A percentile compares a stretch with the other conserved stretches of the same genome.
phyloP scores from a whole-genome alignment of 37 sponge, comb jelly and placozoan genomes.

The Geodia barretti region DNA sequence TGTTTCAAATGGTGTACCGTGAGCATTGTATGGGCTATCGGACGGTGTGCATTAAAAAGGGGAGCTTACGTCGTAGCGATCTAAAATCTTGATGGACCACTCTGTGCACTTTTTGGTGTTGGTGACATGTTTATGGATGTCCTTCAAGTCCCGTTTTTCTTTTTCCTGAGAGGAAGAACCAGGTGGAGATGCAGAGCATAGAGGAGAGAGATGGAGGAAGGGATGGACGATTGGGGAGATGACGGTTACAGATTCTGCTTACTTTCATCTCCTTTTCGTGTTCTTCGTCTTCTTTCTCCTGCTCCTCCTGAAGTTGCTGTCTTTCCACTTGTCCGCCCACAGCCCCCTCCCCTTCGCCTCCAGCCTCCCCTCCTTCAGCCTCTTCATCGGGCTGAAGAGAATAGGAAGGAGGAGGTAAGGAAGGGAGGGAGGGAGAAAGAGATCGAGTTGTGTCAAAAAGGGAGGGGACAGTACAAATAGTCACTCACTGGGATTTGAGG shows the following conservation, averaged over 20 bases:
- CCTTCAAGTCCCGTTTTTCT: not conserved
- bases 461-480: too few relatives aligned
- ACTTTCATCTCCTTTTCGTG: not conserved
- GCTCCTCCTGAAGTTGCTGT: not conserved
- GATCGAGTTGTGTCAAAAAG: too few relatives aligned
- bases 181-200: not conserved
- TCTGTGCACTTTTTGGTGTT: conserved; percentile 16
- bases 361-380: not conserved
- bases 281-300: not conserved
- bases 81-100: conserved; percentile 30
- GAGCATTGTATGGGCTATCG: too few relatives aligned
- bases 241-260: too few relatives aligned
- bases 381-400: not conserved
- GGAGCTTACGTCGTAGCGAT: conserved; percentile 38
- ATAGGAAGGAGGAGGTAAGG: not conserved
- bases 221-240: not conserved
- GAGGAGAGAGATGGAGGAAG: not conserved
- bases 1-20: too few relatives aligned
- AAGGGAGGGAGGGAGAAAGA: not conserved
- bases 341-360: not conserved
- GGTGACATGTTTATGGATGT: conserved; percentile 12
- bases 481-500: not conserved
- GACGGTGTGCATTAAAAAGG: too few relatives aligned
- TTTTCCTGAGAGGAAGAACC: conserved; percentile 2
- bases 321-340: not conserved